Conservation (phyloP, 2,888 invertebrate genomes). For the Synanthedon andrenaeformis region DNA sequence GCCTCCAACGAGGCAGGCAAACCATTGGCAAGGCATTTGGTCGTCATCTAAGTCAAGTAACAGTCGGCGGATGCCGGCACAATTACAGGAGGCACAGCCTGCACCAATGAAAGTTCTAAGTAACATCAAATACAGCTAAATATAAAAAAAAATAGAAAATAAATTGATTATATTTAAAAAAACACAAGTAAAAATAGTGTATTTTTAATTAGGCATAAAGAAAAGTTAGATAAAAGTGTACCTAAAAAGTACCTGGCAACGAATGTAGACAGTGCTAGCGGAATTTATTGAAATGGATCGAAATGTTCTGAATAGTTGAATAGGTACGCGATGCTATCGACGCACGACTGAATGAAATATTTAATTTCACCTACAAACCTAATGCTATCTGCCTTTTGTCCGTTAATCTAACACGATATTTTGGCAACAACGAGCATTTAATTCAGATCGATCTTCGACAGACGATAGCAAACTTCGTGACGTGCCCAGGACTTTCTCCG, state of each 20-base stretch:
- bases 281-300: conserved; percentile 14
- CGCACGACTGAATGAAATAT: conserved; percentile 14
- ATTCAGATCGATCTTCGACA: conserved; percentile 3
- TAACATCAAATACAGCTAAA: too few relatives aligned
- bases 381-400: conserved; percentile 10
- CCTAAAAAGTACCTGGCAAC: background rate
- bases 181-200: too few relatives aligned
- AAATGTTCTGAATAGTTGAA: conserved; percentile 12
- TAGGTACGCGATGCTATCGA: conserved; percentile 8
- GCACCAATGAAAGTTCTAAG: too few relatives aligned
- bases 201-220: too few relatives aligned
- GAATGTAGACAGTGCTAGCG: conserved; percentile 1
- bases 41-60: too few relatives aligned
- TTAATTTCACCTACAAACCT: conserved; percentile 12
- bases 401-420: conserved; percentile 10
- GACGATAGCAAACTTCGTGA: conserved; percentile 10
- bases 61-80: too few relatives aligned
- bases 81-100: too few relatives aligned
- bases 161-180: too few relatives aligned
- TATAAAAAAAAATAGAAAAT: too few relatives aligned
- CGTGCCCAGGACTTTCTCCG: conserved; percentile 14
- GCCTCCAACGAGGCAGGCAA: too few relatives aligned
- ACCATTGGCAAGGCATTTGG: too few relatives aligned
- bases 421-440: conserved; percentile 8
- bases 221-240: background rate